These are phyloP conservation scores for Odontomachus brunneus DNA, from an alignment of 1,140 invertebrate species.

Conservation along the genomic window DNA sequence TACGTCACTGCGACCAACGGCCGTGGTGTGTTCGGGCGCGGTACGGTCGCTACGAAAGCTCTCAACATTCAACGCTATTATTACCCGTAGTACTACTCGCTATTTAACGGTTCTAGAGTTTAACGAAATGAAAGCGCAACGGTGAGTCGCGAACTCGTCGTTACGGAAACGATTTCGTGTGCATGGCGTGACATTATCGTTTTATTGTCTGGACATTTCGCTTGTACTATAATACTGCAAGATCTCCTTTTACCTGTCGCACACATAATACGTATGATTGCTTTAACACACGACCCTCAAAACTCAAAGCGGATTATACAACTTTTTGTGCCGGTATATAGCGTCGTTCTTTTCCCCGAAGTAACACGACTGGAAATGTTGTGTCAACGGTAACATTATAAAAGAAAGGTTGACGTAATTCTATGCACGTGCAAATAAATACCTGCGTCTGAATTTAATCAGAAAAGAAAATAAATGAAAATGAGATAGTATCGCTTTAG, in stretches of 20 bases:
- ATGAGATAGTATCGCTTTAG: no score
- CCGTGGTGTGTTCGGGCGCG: neutral
- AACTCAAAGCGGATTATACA: neutral
- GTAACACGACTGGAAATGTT: neutral
- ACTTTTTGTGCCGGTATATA: neutral
- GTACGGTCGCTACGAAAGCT: slow-evolving; percentile 3
- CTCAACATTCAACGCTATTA: slow-evolving; percentile 23
- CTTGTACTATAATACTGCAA: neutral
- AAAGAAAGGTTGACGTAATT: no score
- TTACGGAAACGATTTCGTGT: neutral
- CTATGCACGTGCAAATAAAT: no score
- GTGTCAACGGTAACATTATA: neutral
- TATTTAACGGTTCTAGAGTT: neutral
- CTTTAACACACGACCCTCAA: neutral
- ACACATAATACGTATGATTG: neutral
- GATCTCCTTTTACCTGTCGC: neutral
- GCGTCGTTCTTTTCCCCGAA: neutral
- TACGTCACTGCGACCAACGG: slow-evolving; percentile 10
- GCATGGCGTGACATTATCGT: neutral
- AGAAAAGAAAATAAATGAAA: no score
- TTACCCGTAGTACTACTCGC: slow-evolving; percentile 5
- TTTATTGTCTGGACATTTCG: neutral
- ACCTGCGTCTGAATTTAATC: no score
- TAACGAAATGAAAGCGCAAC: neutral
- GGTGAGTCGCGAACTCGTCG: neutral